Evolutionary conservation across 2,113 vertebrate species (phyloP).

Genomic region (Leucosticte australis): DNA sequence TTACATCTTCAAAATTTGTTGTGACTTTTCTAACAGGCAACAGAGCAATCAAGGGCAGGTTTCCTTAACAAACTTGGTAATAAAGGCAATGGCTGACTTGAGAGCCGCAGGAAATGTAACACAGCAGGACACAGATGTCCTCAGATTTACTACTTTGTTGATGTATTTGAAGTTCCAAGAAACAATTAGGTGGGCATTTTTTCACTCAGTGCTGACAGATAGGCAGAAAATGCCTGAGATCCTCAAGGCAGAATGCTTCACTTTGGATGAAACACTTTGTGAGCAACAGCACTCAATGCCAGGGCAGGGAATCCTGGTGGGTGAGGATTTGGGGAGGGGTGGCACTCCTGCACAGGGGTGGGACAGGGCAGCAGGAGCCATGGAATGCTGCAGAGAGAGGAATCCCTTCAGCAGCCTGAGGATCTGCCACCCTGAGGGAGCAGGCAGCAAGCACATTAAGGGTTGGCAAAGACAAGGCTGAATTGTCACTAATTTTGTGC

Average conservation of each 20-base stretch:
- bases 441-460: fast-evolving
- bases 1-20: background rate
- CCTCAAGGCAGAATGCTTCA: background rate
- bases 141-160: background rate
- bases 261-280: fast-evolving
- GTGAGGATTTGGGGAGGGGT: fast-evolving
- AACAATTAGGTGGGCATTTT: background rate
- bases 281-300: background rate
- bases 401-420: background rate
- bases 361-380: background rate
- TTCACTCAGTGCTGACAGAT: background rate
- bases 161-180: background rate
- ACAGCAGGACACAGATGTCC: no score
- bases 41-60: background rate
- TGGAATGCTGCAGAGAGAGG: background rate
- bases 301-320: no score
- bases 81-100: background rate
- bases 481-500: background rate
- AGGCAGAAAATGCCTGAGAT: background rate
- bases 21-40: background rate
- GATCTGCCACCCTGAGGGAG: background rate
- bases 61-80: background rate
- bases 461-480: background rate
- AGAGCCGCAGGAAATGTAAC: background rate
- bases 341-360: no score